Percentiles rank a stretch among this genome's conserved stretches.
Evolutionary conservation across 2,888 invertebrate genomes (phyloP).

Genomic region (Diarsia dahlii): DNA sequence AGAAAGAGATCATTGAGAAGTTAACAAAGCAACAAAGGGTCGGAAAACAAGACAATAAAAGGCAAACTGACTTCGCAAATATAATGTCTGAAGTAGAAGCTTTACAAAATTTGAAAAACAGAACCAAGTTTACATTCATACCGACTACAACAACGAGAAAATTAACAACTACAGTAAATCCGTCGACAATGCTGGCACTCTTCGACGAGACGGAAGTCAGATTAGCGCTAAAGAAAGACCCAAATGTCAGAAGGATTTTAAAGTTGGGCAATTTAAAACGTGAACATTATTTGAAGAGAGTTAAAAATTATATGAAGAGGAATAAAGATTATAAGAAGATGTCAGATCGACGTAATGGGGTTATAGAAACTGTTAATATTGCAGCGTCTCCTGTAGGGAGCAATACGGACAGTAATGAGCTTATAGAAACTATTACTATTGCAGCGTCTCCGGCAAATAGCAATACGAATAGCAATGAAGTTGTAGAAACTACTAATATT

Average conservation of each 20-base stretch:
- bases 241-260: constrained; percentile 77
- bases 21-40: constrained; percentile 52
- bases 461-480: too few species aligned
- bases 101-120: not conserved
- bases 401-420: too few species aligned
- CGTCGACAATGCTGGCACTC: constrained; percentile 68
- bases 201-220: constrained; percentile 78
- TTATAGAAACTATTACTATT: not conserved
- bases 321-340: not conserved
- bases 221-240: constrained; percentile 74
- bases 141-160: not conserved
- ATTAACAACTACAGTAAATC: constrained; percentile 28
- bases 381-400: too few species aligned
- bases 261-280: constrained; percentile 75
- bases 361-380: too few species aligned
- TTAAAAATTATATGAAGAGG: not conserved
- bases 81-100: constrained; percentile 10
- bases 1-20: constrained; percentile 65
- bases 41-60: not conserved
- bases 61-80: constrained; percentile 58
- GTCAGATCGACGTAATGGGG: not conserved
- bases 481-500: too few species aligned
- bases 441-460: too few species aligned
- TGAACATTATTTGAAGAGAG: constrained; percentile 66
- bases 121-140: constrained; percentile 38